Evolutionary conservation across 2,113 vertebrate species (phyloP).

Genomic region (Psittacara wagleri): DNA sequence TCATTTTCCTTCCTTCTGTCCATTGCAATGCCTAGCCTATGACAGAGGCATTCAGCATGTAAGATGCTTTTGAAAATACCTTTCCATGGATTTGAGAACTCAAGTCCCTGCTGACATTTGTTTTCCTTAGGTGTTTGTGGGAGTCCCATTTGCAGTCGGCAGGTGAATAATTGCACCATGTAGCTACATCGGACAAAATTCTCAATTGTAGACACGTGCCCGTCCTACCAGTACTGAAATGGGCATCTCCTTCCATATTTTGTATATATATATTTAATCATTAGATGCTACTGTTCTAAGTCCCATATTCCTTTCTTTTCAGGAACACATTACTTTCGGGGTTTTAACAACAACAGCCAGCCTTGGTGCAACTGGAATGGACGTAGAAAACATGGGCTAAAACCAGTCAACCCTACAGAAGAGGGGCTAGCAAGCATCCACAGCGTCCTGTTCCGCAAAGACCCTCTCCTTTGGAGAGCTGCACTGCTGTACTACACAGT

Average conservation of each 20-base stretch:
- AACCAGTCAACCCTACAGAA: slow-evolving; percentile 91
- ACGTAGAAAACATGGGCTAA: slow-evolving; percentile 81
- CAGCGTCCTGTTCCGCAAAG: slow-evolving; percentile 90
- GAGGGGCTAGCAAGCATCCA: slow-evolving; percentile 94
- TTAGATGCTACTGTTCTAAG: background rate
- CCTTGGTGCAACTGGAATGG: slow-evolving; percentile 84
- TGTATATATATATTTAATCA: background rate
- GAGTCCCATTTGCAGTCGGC: background rate
- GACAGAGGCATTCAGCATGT: background rate
- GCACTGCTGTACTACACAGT: slow-evolving; percentile 95
- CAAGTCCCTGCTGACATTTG: background rate
- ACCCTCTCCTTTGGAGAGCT: slow-evolving; percentile 92
- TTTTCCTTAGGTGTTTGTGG: background rate
- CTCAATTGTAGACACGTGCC: background rate
- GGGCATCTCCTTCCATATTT: background rate
- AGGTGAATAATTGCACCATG: background rate
- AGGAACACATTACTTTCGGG: slow-evolving; percentile 94
- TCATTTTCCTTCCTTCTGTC: background rate
- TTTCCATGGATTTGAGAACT: background rate
- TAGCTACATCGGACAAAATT: background rate
- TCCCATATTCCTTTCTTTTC: background rate
- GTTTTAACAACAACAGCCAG: slow-evolving; percentile 91
- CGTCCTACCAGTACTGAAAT: background rate
- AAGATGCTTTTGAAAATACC: background rate
- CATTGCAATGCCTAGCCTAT: background rate